A percentile compares a stretch with the other conserved stretches of the same genome.
phyloP scores from a whole-genome alignment of 2,113 vertebrate species.

The Platysternon megacephalum region DNA sequence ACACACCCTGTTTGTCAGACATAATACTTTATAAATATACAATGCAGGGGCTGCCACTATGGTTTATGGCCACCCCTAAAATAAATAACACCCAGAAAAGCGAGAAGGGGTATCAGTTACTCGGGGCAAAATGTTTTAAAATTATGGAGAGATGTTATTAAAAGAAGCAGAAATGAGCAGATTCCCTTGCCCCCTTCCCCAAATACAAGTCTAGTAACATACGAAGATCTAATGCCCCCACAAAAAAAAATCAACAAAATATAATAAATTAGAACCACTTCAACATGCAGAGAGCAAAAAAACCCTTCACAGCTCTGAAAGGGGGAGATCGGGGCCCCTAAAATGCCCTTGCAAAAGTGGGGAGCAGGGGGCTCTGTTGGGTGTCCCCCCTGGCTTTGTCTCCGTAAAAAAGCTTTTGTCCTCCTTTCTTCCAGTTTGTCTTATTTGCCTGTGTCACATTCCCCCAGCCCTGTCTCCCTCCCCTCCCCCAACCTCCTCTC shows the following conservation, averaged over 20 bases:
- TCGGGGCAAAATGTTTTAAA: not conserved
- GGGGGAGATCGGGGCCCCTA: not conserved
- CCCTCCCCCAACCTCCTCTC: slow-evolving; percentile 73
- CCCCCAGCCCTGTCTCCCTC: not conserved
- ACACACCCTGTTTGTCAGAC: not conserved
- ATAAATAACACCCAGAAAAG: not conserved
- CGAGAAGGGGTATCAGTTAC: not conserved
- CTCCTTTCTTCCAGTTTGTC: not conserved
- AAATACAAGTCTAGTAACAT: not conserved
- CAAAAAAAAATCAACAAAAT: no score
- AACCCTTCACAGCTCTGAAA: no score
- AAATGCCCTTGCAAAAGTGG: not conserved
- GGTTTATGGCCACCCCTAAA: not conserved
- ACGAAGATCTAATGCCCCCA: not conserved
- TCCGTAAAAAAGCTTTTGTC: not conserved
- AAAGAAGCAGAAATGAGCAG: not conserved
- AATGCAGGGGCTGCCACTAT: not conserved
- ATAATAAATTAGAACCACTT: not conserved
- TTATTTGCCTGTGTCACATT: not conserved
- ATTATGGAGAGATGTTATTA: not conserved
- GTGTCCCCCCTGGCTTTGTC: not conserved
- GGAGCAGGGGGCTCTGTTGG: not conserved
- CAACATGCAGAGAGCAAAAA: not conserved
- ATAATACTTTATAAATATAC: not conserved
- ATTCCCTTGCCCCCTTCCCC: not conserved